Conservation (phyloP, 2,888 invertebrate species). For the Elgonia sp. region DNA sequence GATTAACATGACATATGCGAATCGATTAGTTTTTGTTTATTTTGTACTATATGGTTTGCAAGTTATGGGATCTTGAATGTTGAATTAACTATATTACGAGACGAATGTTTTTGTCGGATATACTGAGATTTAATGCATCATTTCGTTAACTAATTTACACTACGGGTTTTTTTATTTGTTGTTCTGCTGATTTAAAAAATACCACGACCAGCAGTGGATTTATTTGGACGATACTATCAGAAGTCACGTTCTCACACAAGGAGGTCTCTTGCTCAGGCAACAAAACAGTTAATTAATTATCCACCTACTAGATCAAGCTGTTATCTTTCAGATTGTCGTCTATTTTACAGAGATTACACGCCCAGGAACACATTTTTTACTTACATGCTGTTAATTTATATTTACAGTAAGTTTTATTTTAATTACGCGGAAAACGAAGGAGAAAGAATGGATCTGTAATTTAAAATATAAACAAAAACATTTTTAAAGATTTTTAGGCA, state of each 20-base stretch:
- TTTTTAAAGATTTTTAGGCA: no score
- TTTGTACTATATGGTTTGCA: neutral
- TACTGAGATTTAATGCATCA: conserved; percentile 9
- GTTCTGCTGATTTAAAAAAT: conserved; percentile 7
- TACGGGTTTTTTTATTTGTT: neutral
- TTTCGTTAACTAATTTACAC: conserved; percentile 7
- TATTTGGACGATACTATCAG: conserved; percentile 51
- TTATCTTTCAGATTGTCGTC: conserved; percentile 42
- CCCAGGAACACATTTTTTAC: conserved; percentile 15
- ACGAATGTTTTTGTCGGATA: neutral
- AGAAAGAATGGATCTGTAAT: neutral
- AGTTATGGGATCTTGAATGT: neutral
- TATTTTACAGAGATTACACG: conserved; percentile 50
- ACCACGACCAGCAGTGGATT: conserved; percentile 24
- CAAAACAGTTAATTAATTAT: conserved; percentile 69
- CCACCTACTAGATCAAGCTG: conserved; percentile 57
- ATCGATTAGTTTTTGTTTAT: neutral
- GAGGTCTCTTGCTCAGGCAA: conserved; percentile 33
- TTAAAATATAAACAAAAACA: neutral
- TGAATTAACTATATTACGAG: neutral
- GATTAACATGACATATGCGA: neutral
- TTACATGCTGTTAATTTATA: neutral
- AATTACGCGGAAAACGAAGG: neutral
- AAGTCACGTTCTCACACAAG: conserved; percentile 59
- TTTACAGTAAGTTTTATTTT: neutral